Conservation (phyloP, 2,113 vertebrate species). For the Neogale vison region DNA sequence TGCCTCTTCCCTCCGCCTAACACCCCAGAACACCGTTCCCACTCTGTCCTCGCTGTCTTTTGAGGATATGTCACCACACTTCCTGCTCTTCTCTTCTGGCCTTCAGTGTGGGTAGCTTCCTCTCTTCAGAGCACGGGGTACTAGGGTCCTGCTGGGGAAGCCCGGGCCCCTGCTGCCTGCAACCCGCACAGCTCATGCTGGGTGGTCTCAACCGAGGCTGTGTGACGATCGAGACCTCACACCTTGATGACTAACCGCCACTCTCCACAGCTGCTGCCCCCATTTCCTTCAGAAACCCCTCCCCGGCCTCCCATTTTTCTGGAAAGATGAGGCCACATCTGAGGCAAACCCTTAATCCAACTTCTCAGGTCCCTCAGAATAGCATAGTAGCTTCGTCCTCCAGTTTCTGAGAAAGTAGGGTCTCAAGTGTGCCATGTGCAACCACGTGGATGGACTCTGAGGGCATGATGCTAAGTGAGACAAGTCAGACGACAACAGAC, state of each 20-base stretch:
- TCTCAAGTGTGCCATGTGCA: not conserved
- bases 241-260: not conserved
- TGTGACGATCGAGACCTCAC: not conserved
- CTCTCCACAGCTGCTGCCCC: not conserved
- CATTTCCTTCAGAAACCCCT: rapidly evolving
- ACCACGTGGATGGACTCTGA: not conserved
- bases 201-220: not conserved
- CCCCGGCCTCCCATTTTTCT: not conserved
- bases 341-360: not conserved
- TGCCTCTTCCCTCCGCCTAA: not conserved
- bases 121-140: not conserved
- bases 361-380: not conserved
- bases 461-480: not conserved
- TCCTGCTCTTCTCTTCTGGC: not conserved
- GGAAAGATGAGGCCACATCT: not conserved
- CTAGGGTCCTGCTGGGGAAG: not conserved
- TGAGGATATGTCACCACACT: not conserved
- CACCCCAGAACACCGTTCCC: not conserved
- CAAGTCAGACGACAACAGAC: not conserved
- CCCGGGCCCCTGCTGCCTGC: not conserved
- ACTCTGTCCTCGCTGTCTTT: too few species aligned
- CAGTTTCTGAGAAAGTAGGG: not conserved
- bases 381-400: not conserved
- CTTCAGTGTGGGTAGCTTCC: not conserved
- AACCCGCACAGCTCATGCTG: not conserved